Percentiles rank a stretch among this genome's conserved stretches.
phyloP scores from a whole-genome alignment of 2,113 vertebrate genomes.

The Onychorhynchus coronatus region DNA sequence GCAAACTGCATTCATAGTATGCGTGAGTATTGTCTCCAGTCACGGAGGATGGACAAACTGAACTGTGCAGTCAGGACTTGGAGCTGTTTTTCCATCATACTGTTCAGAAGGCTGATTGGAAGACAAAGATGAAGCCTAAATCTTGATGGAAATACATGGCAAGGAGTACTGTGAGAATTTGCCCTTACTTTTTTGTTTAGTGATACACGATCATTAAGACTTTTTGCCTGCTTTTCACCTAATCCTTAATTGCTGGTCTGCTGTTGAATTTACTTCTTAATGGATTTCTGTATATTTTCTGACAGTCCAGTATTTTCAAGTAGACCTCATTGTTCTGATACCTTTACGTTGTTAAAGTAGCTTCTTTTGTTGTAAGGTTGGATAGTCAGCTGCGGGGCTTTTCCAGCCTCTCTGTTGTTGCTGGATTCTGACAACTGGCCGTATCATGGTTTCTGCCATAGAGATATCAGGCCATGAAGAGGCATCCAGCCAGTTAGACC shows the following conservation, averaged over 20 bases:
- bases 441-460: background rate
- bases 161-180: background rate
- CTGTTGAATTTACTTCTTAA: background rate
- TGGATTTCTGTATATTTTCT: background rate
- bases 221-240: background rate
- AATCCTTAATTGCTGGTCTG: background rate
- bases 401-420: background rate
- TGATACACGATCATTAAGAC: background rate
- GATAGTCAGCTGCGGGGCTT: background rate
- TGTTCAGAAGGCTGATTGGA: background rate
- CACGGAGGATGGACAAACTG: fast-evolving
- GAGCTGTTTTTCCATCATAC: background rate
- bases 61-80: fast-evolving
- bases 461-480: background rate
- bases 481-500: background rate
- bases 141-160: background rate
- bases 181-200: background rate
- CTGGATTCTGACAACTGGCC: background rate
- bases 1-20: background rate
- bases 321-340: background rate
- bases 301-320: background rate
- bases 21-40: background rate
- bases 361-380: background rate
- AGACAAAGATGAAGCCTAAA: background rate
- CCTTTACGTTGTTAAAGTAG: background rate